Evolutionary conservation across 2,113 vertebrate genomes (phyloP).

Genomic region (Epinephelus moara): DNA sequence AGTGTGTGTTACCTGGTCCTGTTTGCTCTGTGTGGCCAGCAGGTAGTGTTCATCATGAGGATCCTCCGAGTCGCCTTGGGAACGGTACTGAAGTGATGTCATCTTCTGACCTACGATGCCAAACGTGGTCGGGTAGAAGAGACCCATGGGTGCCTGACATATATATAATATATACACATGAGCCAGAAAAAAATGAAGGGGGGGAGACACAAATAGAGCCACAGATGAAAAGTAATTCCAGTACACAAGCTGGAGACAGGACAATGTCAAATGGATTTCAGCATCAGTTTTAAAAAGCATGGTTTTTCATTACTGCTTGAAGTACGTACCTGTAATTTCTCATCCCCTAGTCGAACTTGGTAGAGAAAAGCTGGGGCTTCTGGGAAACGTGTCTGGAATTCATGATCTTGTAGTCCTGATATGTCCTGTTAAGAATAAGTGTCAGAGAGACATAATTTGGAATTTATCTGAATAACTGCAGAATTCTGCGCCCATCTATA

Average conservation of each 20-base stretch:
- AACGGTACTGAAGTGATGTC: slow-evolving; percentile 93
- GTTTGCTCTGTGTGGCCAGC: slow-evolving; percentile 96
- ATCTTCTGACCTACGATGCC: slow-evolving; percentile 99
- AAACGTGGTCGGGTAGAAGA: slow-evolving; percentile 97
- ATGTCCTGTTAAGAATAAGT: slow-evolving; percentile 85
- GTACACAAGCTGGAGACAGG: background rate
- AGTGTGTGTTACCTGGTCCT: slow-evolving; percentile 90
- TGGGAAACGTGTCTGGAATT: slow-evolving; percentile 95
- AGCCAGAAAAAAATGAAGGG: background rate
- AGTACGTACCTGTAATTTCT: slow-evolving; percentile 92
- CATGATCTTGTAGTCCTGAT: slow-evolving; percentile 95
- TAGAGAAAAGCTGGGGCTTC: slow-evolving; percentile 94
- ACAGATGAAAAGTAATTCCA: background rate
- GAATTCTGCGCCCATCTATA: background rate
- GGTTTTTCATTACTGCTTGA: background rate
- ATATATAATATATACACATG: background rate
- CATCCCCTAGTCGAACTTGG: slow-evolving; percentile 95
- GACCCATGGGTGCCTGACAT: slow-evolving; percentile 95
- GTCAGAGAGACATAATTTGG: background rate
- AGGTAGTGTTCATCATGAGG: slow-evolving; percentile 98
- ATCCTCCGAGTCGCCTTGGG: slow-evolving; percentile 94
- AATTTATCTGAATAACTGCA: background rate
- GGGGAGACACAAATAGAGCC: background rate
- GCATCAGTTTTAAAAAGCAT: background rate
- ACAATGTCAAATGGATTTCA: background rate